phyloP scores from a whole-genome alignment of 1,140 invertebrate genomes.

The Camponotus vicinus region DNA sequence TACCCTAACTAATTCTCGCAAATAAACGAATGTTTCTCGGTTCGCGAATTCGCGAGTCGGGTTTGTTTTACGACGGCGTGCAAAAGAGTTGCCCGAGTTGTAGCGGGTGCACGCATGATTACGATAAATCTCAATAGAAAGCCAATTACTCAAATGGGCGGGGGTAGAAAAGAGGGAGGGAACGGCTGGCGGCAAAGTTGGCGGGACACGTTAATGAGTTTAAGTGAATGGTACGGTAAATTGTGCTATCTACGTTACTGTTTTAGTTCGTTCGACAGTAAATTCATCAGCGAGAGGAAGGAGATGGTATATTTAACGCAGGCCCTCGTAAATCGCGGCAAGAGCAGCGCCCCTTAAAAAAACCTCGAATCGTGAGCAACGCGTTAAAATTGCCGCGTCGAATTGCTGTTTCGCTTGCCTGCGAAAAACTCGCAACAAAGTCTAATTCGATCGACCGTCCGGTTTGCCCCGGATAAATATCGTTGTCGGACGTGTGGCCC shows the following conservation, averaged over 20 bases:
- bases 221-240: conserved; percentile 77
- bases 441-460: neutral
- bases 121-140: conserved; percentile 75
- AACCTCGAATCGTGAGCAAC: conserved; percentile 32
- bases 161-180: neutral
- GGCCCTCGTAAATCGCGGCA: conserved; percentile 64
- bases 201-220: conserved; percentile 72
- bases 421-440: conserved; percentile 36
- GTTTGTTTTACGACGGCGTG: conserved; percentile 43
- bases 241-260: conserved; percentile 69
- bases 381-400: neutral
- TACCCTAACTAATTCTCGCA: conserved; percentile 15
- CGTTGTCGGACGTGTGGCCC: neutral
- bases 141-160: conserved; percentile 67
- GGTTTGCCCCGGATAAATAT: conserved; percentile 41
- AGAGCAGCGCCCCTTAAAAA: conserved; percentile 28
- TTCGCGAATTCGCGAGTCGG: neutral
- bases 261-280: conserved; percentile 68
- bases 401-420: neutral
- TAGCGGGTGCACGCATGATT: conserved; percentile 68
- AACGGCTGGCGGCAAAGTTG: conserved; percentile 63
- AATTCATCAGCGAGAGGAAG: conserved; percentile 42
- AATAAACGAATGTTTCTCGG: neutral
- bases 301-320: conserved; percentile 63
- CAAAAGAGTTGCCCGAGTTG: conserved; percentile 39